Base-by-base conservation (phyloP, 2,888 invertebrate genomes). In the Holacanthella duospinosa region DNA sequence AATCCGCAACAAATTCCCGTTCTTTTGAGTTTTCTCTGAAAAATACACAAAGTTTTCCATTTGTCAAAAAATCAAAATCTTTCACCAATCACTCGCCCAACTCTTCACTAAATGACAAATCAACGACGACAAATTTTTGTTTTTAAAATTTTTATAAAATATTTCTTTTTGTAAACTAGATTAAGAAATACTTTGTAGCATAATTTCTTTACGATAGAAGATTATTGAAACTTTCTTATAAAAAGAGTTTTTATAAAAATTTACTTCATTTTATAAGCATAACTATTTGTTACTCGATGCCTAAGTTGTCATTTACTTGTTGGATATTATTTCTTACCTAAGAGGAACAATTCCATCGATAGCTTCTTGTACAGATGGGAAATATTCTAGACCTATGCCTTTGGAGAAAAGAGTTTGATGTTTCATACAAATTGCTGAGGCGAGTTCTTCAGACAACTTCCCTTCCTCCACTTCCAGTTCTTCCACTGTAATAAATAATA, bases 1-100 rank as follows among this genome's bases (percentile, higher is more conserved):
- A 91, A 77, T 96, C 95, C 64, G 89, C 85, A 60, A 96, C 83
- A 77, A 96, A 96, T 68, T 92, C 86, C 4, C 92, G 84, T 77
- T 95, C 94, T 76, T 93, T 93, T 28, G 93, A 92, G 75, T 89
- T 87, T 70, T 78, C 78, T 70, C 78, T 78, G 68, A 24, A 67
- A 64, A 55, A 63, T 57, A 48, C 59, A 57, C 43, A 36, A 28
- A 57, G n/a, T n/a, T n/a, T n/a, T n/a, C n/a, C n/a, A 19, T 26
- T 12, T 26, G 6, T 24, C 9, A 27, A 56, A 36, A 36, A 36
- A 36, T 36, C 16, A 36, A 16, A 36, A 36, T 36, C 26, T 24
- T 27, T n/a, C n/a, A n/a, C n/a, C n/a, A n/a, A n/a, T n/a, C n/a
- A n/a, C n/a, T 54, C 12, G 19, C 12, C 19, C 43, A 16, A 16